Evolutionary conservation across 2,888 invertebrate species (phyloP), one percentile per base, ranked within the genome.

Genomic region (Stratiomys singularior): DNA sequence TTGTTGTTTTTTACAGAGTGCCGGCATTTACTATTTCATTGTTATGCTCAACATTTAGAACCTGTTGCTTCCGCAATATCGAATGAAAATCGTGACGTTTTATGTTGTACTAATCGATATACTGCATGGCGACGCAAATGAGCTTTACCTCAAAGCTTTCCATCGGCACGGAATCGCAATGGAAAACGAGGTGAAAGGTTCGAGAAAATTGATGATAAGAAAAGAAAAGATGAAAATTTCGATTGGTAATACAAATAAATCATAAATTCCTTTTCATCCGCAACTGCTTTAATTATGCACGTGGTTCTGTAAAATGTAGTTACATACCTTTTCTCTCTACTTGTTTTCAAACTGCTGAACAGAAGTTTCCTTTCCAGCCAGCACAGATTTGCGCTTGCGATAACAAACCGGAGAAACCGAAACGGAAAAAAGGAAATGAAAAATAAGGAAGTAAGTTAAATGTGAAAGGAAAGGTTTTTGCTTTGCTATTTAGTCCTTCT

Each of bases 51-150:
- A 5, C 60, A 25, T 60, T n/a, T 15, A 46, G 30, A 25, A 69
- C 69, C 47, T 69, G 69, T 69, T 69, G 69, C 46, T 30, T 21
- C 25, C 30, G 25, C 18, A 72, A 72, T 18, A 28, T 47, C 46
- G 47, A 47, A 25, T 25, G 69, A 21, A 23, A 13, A 25, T n/a
- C 7, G 25, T 69, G 69, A 69, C 72, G 56, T 72, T 21, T 72
- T 9, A 1, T n/a, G 28, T 72, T 58, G 74, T 30, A 56, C 27
- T 13, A 74, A 74, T 74, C 74, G 74, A 74, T 74, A 72, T 28
- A 13, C 13, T 58, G 25, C 74, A 60, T 58, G 74, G 44, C 58
- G 23, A 60, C 74, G 74, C 74, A 74, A 58, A 3, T 60, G 5
- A 23, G 60, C 37, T 37, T 37, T 9, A 37, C 3, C 37, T 37